A percentile compares a stretch with the other conserved stretches of the same genome.
phyloP scores from a whole-genome alignment of 2,797 vertebrate species.

The Enteromius unitaeniatus region DNA sequence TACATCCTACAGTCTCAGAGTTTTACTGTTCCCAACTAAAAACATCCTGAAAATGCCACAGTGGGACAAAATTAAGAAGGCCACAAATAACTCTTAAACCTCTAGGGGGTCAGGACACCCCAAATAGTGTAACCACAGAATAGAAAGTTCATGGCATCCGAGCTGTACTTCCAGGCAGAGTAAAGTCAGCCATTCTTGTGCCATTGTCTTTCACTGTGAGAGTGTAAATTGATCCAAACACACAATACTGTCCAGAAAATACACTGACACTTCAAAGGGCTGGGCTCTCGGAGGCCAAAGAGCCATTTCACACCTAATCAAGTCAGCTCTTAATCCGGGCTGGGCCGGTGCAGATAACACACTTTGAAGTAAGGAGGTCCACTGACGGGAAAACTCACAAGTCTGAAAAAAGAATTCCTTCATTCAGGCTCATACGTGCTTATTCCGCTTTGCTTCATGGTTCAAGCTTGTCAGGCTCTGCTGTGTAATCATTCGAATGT shows the following conservation, averaged over 20 bases:
- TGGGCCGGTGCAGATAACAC: conserved; percentile 51
- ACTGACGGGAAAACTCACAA: conserved; percentile 39
- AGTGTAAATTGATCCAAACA: conserved; percentile 45
- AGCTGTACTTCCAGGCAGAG: background rate
- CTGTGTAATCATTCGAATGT: conserved; percentile 3
- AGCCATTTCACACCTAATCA: conserved; percentile 64
- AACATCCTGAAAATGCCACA: background rate
- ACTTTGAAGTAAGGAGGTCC: conserved; percentile 56
- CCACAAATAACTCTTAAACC: conserved; percentile 11
- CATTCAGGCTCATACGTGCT: conserved; percentile 43
- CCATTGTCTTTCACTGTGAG: conserved; percentile 36
- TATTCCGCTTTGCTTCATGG: conserved; percentile 49
- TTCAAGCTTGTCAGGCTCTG: conserved; percentile 40
- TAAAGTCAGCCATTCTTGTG: conserved; percentile 17
- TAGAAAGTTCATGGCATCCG: conserved; percentile 6
- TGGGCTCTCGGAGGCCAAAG: conserved; percentile 34
- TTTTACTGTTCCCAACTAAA: background rate
- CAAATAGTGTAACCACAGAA: conserved; percentile 1
- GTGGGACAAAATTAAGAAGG: background rate
- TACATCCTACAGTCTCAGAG: background rate
- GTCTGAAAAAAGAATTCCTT: conserved; percentile 42
- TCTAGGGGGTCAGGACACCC: conserved; percentile 9
- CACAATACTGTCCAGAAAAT: conserved; percentile 46
- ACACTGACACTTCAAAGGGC: conserved; percentile 53
- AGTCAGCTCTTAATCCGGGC: conserved; percentile 57